Conservation (phyloP, 2,797 vertebrate species). For the Apogon talboti region DNA sequence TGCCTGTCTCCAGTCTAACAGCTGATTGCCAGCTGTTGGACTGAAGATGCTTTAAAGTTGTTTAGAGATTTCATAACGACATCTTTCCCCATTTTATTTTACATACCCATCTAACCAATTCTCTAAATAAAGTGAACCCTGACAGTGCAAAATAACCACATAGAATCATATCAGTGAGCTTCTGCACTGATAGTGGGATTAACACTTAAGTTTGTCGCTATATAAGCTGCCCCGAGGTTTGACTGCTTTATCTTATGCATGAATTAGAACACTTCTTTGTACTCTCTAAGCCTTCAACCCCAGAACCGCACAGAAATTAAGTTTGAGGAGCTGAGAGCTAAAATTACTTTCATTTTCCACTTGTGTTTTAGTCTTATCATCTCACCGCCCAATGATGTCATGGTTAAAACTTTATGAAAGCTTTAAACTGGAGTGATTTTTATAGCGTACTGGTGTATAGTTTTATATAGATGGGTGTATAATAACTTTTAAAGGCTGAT, state of each 20-base stretch:
- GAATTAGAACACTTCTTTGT: conserved; percentile 37
- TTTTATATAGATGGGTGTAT: conserved; percentile 51
- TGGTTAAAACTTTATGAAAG: conserved; percentile 58
- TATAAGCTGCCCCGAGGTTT: conserved; percentile 30
- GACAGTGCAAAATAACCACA: neutral
- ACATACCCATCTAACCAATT: neutral
- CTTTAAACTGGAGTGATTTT: conserved; percentile 43
- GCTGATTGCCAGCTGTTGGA: no score
- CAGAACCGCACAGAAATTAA: conserved; percentile 33
- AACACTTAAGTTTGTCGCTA: conserved; percentile 24
- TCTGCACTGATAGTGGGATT: conserved; percentile 36
- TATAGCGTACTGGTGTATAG: conserved; percentile 42
- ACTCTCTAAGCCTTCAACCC: conserved; percentile 32
- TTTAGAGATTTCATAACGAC: no score
- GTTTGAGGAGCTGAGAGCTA: conserved; percentile 52
- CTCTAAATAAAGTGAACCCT: neutral
- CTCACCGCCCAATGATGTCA: conserved; percentile 71
- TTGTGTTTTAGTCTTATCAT: conserved; percentile 59
- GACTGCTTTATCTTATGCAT: conserved; percentile 33
- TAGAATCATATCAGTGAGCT: conserved; percentile 19
- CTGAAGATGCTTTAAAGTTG: no score
- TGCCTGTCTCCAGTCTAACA: no score
- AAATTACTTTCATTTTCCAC: conserved; percentile 71
- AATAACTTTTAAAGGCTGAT: conserved; percentile 64
- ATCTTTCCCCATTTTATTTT: no score